Evolutionary conservation across 2,797 vertebrate species (phyloP), one percentile per base, ranked within the genome.

Genomic region (Monodelphis domestica): DNA sequence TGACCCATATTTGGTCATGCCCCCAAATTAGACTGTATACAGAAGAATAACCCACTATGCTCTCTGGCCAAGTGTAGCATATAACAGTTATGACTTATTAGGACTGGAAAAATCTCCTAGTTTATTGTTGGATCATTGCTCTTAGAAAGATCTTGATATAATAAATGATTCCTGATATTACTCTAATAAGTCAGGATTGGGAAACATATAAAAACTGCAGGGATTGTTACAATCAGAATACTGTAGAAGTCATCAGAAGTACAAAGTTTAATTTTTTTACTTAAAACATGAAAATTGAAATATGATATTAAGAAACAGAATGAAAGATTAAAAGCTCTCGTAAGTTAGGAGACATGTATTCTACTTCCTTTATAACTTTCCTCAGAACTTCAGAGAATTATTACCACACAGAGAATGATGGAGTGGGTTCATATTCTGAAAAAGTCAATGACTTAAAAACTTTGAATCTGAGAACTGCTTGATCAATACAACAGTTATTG

Each of bases 1-100:
- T 89, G 89, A n/a, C 89, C 29, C 24, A n/a, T 38, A 59, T 57
- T 57, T 96, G 53, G 91, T 57, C n/a, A 84, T 45, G 89, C 63
- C 87, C 91, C 56, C 14, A 33, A 89, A 89, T 53, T 54, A 38
- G 57, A 15, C 33, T 55, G 89, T 53, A 92, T 4, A 54, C 14
- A 6, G n/a, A 70, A 70, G n/a, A 70, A 17, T 70, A 38, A 70
- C n/a, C 63, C 63, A 45, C n/a, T 78, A 24, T 45, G 70, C 38
- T 24, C n/a, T 45, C 38, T 78, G 21, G 38, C 21, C 70, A 78
- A 45, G 38, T 4, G 21, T 38, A 0, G 0, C 70, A 78, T 78
- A 24, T 45, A 45, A 11, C 9, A 78, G 70, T 45, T 78, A 78
- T 45, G 38, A 78, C 70, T 78, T 78, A 78, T 78, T 78, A 45